Percentiles rank a stretch among this genome's conserved stretches.
Evolutionary conservation across 2,797 vertebrate genomes (phyloP).

Genomic region (Rhyacichthys aspro): DNA sequence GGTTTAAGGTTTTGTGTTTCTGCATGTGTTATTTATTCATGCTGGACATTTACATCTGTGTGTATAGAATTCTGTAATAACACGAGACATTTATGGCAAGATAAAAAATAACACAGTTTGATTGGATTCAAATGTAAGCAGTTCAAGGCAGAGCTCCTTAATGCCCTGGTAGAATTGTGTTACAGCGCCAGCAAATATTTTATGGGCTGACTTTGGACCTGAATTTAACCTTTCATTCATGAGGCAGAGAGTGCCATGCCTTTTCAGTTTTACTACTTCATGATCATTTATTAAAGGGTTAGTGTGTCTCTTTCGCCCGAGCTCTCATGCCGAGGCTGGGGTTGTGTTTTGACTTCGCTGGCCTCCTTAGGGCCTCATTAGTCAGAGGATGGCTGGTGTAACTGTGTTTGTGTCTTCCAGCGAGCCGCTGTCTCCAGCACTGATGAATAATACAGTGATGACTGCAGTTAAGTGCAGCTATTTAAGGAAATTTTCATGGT

Average conservation of each 20-base stretch:
- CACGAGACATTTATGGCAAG: too few species aligned
- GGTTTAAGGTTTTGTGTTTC: too few species aligned
- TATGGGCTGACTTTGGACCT: background rate
- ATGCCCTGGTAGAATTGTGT: too few species aligned
- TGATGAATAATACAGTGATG: constrained; percentile 55
- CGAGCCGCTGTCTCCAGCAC: constrained; percentile 19
- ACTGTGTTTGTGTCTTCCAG: constrained; percentile 36
- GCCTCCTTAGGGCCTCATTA: constrained; percentile 52
- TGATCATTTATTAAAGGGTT: constrained; percentile 37
- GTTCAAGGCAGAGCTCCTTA: background rate
- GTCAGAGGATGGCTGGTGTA: constrained; percentile 17
- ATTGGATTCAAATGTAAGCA: too few species aligned
- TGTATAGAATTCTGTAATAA: too few species aligned
- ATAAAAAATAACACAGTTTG: too few species aligned
- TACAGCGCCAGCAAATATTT: constrained; percentile 1
- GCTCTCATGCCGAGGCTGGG: constrained; percentile 21
- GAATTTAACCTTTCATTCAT: constrained; percentile 26
- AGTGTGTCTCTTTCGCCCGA: constrained; percentile 14
- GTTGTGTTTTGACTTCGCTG: constrained; percentile 44
- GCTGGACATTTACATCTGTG: too few species aligned
- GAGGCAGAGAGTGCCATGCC: background rate
- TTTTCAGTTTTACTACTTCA: constrained; percentile 11
- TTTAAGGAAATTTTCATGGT: constrained; percentile 20
- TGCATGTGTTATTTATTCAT: too few species aligned
- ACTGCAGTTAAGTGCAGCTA: constrained; percentile 33